These are phyloP conservation scores for Stenodera caucasica DNA, from an alignment of 2,888 invertebrate species.

Conservation along the genomic window DNA sequence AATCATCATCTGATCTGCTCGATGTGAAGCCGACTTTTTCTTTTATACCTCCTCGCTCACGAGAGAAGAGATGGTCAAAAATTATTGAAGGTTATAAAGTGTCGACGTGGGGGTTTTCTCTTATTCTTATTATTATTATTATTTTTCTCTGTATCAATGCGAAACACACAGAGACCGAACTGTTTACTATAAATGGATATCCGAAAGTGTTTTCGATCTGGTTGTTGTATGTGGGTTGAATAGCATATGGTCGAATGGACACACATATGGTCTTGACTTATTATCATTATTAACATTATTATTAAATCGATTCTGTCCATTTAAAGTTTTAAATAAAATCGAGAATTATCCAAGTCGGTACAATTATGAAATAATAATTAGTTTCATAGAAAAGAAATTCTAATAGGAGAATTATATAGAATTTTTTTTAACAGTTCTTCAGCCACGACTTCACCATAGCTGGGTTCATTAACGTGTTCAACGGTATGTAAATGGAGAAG, in stretches of 20 bases:
- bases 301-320: background rate
- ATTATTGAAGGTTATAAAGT: constrained; percentile 39
- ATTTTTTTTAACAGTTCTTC: no score
- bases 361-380: background rate
- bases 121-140: background rate
- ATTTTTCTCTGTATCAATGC: background rate
- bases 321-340: background rate
- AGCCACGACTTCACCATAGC: background rate
- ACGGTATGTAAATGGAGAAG: background rate
- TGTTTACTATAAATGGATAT: constrained; percentile 38
- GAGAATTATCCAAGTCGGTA: background rate
- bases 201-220: constrained; percentile 45
- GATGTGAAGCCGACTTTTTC: background rate
- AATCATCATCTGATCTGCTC: background rate
- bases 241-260: constrained; percentile 41
- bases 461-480: constrained; percentile 5
- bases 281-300: no score
- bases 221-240: constrained; percentile 41
- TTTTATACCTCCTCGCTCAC: background rate
- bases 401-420: no score
- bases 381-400: no score
- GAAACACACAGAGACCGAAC: constrained; percentile 14
- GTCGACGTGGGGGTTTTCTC: constrained; percentile 22
- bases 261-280: constrained; percentile 26
- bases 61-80: background rate